Evolutionary conservation across 2,888 invertebrate species (phyloP), one percentile per base, ranked within the genome.

Genomic region (Aphodius granarius): DNA sequence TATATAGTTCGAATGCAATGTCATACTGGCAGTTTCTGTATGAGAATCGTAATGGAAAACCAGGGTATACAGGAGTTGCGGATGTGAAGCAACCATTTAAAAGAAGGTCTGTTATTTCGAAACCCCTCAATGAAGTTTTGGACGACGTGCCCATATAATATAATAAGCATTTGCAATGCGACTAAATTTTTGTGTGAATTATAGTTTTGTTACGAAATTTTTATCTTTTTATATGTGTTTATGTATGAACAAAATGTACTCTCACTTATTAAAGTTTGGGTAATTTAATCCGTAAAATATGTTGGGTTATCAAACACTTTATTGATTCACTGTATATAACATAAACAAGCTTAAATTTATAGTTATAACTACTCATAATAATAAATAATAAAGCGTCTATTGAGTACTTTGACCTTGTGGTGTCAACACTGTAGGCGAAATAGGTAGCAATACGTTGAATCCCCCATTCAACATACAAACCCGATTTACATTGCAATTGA

Each of bases 381-480:
- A 43, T 43, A 43, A 43, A 43, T 43, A 43, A 43, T 43, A 43
- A 43, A 9, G 9, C 6, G 9, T 43, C 43, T 43, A 43, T 3
- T 43, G 43, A 43, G 43, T 13, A 0, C 63, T 43, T 74, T 73
- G 72, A 73, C 80, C 82, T 73, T 81, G 81, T 20, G 82, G 78
- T 20, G 83, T 80, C 77, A 87, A 82, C 22, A 92, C 86, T 3
- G 91, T 92, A 0, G 94, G 92, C 73, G 92, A 89, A 79, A 92
- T 90, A 2, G 92, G 87, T 77, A 91, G 89, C 71, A 97, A 88
- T n/a, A 94, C 92, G 79, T 94, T 91, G 81, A 97, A 94, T 66
- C 97, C 97, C 74, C 95, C 95, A 87, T 97, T 96, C 15, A 98
- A 89, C 15, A 94, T 92, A 85, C 97, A 96, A 4, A 97, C 95